A percentile compares a stretch with the other conserved stretches of the same genome.
Conservation (phyloP, 2,113 vertebrate species). For the Dasypus novemcinctus region DNA sequence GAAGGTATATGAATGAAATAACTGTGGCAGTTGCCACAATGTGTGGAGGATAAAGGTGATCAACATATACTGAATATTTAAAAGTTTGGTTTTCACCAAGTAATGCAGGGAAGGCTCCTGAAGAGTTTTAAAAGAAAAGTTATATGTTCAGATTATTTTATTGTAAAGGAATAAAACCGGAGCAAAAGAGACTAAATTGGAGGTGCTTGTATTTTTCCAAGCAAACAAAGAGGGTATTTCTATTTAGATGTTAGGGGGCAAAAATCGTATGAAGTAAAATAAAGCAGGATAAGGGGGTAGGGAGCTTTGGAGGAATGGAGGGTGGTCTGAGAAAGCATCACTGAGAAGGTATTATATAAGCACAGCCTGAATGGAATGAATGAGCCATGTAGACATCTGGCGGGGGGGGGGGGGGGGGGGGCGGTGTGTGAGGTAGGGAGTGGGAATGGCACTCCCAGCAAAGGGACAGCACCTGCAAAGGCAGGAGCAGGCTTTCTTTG, state of each 20-base stretch:
- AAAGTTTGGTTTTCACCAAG: background rate
- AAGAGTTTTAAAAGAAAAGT: conserved; percentile 31
- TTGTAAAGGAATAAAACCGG: background rate
- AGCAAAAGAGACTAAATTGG: background rate
- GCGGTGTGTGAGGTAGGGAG: no score
- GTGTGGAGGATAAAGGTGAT: background rate
- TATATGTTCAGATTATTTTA: background rate
- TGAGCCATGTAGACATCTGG: background rate
- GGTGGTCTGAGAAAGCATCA: background rate
- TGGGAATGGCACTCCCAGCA: background rate
- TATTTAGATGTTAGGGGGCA: background rate
- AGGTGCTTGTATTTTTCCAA: background rate
- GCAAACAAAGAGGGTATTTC: background rate
- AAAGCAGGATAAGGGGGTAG: background rate
- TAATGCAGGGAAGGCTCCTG: background rate
- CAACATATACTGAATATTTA: background rate
- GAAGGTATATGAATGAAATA: background rate
- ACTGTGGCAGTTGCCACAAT: background rate
- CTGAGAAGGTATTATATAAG: background rate
- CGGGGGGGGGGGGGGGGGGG: no score
- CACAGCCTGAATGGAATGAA: background rate
- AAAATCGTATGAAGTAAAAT: background rate
- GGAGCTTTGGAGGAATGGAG: background rate
- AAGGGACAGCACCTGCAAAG: background rate
- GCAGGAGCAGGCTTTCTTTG: background rate